Evolutionary conservation across 2,113 vertebrate genomes (phyloP).

Genomic region (Cephalophus harveyi): DNA sequence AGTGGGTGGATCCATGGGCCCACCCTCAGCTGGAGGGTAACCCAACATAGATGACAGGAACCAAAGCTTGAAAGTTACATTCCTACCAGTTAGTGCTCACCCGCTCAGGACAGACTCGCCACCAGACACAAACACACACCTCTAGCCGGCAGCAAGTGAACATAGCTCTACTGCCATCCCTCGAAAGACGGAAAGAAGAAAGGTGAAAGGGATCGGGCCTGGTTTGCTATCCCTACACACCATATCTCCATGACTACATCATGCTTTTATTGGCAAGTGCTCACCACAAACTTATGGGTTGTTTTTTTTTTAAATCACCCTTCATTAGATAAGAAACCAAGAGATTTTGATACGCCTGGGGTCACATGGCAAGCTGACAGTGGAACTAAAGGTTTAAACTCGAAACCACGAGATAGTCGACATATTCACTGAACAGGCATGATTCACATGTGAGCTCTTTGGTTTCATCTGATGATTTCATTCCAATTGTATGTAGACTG

Average conservation of each 20-base stretch:
- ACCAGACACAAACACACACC: not conserved
- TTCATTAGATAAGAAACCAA: not conserved
- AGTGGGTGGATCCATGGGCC: not conserved
- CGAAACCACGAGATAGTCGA: not conserved
- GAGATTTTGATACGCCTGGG: not conserved
- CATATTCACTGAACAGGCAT: not conserved
- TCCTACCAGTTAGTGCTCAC: not conserved
- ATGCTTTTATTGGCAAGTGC: not conserved
- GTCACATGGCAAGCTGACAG: not conserved
- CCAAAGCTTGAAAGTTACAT: not conserved
- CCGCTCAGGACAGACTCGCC: not conserved
- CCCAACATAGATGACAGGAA: not conserved
- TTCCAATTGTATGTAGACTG: slow-evolving; percentile 2
- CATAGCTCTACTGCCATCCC: not conserved
- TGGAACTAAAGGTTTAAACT: slow-evolving; percentile 17
- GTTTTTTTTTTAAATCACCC: not conserved
- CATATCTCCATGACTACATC: not conserved
- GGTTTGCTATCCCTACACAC: not conserved
- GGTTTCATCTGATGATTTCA: slow-evolving; percentile 47
- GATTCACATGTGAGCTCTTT: not conserved
- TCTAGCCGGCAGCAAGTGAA: not conserved
- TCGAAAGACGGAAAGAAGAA: not conserved
- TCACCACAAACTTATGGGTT: not conserved
- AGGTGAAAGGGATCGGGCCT: not conserved
- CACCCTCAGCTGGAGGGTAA: not conserved